These are phyloP conservation scores for Paralvinella palmiformis DNA, from an alignment of 1,140 invertebrate genomes.

Conservation along the genomic window DNA sequence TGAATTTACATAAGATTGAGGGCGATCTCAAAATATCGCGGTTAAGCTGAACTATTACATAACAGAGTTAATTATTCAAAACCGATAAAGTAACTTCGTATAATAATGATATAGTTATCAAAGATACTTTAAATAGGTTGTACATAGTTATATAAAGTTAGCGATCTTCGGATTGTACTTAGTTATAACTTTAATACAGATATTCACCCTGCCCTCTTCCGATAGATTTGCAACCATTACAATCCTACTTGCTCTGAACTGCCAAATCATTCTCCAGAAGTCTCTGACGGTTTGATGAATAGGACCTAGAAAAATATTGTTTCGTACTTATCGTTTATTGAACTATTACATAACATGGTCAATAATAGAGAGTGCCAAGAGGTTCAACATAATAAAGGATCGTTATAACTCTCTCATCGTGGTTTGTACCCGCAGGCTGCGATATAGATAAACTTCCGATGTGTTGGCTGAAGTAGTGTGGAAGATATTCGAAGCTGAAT, in stretches of 20 bases:
- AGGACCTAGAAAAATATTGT: constrained; percentile 54
- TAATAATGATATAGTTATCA: not conserved
- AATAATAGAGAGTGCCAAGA: too few relatives aligned
- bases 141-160: not conserved
- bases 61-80: not conserved
- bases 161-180: too few relatives aligned
- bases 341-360: too few relatives aligned
- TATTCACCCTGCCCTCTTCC: constrained; percentile 25
- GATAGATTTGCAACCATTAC: constrained; percentile 30
- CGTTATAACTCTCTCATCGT: too few relatives aligned
- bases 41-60: not conserved
- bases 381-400: too few relatives aligned
- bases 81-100: not conserved
- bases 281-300: constrained; percentile 52
- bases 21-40: not conserved
- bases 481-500: too few relatives aligned
- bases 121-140: not conserved
- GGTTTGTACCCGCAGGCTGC: too few relatives aligned
- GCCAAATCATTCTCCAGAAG: constrained; percentile 33
- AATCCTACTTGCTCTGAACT: constrained; percentile 21
- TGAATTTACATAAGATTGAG: not conserved
- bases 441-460: too few relatives aligned
- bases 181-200: too few relatives aligned
- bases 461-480: too few relatives aligned
- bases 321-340: too few relatives aligned